Evolutionary conservation across 2,888 invertebrate genomes (phyloP).

Genomic region (Dasypolia templi): DNA sequence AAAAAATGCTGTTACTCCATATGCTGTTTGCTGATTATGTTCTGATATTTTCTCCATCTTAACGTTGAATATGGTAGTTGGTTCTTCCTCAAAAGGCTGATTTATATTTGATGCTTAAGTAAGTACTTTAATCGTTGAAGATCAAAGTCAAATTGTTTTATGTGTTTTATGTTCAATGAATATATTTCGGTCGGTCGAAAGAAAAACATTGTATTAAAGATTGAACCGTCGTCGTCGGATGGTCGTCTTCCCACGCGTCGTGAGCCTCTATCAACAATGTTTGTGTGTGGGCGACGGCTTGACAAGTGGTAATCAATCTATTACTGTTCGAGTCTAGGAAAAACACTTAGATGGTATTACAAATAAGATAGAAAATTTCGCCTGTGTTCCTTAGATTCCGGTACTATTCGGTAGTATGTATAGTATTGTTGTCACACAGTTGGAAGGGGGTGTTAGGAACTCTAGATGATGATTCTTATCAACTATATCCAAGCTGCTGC

Average conservation of each 20-base stretch:
- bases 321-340: slow-evolving; percentile 35
- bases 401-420: no score
- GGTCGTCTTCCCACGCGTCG: slow-evolving; percentile 51
- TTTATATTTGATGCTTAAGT: no score
- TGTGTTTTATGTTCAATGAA: background rate
- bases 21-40: no score
- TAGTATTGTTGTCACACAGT: slow-evolving; percentile 11
- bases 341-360: slow-evolving; percentile 47
- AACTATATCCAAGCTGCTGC: background rate
- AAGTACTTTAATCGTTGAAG: background rate
- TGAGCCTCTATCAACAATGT: slow-evolving; percentile 37
- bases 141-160: background rate
- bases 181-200: slow-evolving; percentile 9
- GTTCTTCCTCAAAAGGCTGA: no score
- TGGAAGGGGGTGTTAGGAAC: slow-evolving; percentile 10
- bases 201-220: slow-evolving; percentile 31
- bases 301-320: slow-evolving; percentile 56
- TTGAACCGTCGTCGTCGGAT: slow-evolving; percentile 16
- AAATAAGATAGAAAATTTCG: slow-evolving; percentile 25
- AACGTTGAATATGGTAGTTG: no score
- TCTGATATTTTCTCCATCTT: no score
- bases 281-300: slow-evolving; percentile 34
- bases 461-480: slow-evolving; percentile 26
- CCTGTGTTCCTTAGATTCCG: slow-evolving; percentile 11
- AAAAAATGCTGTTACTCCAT: no score